Evolutionary conservation across 1,140 invertebrate genomes (phyloP), one percentile per base, ranked within the genome.

Genomic region (Centruroides vittatus): DNA sequence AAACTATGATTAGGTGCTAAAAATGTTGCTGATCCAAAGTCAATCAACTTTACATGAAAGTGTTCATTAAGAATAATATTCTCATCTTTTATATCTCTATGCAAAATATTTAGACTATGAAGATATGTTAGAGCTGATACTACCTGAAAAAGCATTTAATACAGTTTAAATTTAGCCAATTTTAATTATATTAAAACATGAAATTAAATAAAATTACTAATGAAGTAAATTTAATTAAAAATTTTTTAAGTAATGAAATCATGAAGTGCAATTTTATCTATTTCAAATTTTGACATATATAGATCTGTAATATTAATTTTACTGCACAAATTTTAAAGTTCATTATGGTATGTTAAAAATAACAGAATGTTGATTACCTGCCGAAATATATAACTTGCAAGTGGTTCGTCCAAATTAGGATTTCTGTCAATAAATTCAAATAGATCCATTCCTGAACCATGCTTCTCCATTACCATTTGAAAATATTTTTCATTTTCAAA

Each of bases 381-480:
- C 75, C 83, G 77, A 67, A 86, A 87, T 49, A 88, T 86, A 66
- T 84, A 84, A 65, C 82, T 83, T 5, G 80, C 79, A 46, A 88
- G 72, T n/a, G 79, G 74, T 70, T 88, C 85, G 67, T 86, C 84
- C 62, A 86, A 73, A 49, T 78, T 67, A 4, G 84, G 83, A 41
- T 80, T 76, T 1, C 83, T 75, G 65, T 87, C 86, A 59, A 88
- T 86, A 69, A 88, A 88, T 71, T 87, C 85, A 75, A 87, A 88
- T 55, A 86, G 70, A 70, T 88, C 85, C 83, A 87, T 86, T 3
- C 85, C 85, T 35, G 79, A 79, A n/a, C 86, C 86, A 71, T 86
- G 84, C 66, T 86, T 86, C 70, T 86, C 85, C 84, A 88, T 88
- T 13, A 88, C 83, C 77, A 88, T 76, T 75, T 86, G 84, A 67